Evolutionary conservation across 2,888 invertebrate species (phyloP).

Genomic region (Hyalella azteca): DNA sequence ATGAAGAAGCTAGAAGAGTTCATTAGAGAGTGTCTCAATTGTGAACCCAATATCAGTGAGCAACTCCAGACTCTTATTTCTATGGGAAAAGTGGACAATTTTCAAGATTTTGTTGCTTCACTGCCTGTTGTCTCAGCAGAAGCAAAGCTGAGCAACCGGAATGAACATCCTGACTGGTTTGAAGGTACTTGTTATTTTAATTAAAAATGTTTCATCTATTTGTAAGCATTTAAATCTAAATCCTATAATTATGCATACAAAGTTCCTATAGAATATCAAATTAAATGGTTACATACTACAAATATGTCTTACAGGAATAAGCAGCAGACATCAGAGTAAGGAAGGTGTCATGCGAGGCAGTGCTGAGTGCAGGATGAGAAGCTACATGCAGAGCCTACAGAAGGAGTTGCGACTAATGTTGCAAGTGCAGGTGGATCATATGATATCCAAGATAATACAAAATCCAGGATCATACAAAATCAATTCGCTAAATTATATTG

Average conservation of each 20-base stretch:
- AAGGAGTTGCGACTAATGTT: conserved; percentile 35
- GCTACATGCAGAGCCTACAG: conserved; percentile 44
- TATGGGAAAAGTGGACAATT: not conserved
- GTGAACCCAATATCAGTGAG: conserved; percentile 8
- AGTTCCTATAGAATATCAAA: not conserved
- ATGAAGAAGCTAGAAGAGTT: not conserved
- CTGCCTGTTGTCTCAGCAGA: not conserved
- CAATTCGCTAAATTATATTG: too few relatives aligned
- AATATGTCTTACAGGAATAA: conserved; percentile 41
- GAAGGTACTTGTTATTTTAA: not conserved
- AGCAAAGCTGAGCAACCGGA: not conserved
- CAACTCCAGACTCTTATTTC: not conserved
- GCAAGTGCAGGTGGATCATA: not conserved
- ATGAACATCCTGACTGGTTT: conserved; percentile 26
- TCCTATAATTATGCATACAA: not conserved
- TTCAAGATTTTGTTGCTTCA: conserved; percentile 1
- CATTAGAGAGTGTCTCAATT: not conserved
- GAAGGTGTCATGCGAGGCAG: conserved; percentile 53
- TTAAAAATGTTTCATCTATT: not conserved
- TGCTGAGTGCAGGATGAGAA: conserved; percentile 47
- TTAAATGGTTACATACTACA: not conserved
- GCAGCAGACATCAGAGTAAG: conserved; percentile 47
- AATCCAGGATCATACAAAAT: too few relatives aligned
- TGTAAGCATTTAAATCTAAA: not conserved
- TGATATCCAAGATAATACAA: too few relatives aligned